Percentiles rank a stretch among this genome's conserved stretches.
These are phyloP conservation scores for Psilopsiagon aymara DNA, from an alignment of 2,113 vertebrate species.

Conservation along the genomic window DNA sequence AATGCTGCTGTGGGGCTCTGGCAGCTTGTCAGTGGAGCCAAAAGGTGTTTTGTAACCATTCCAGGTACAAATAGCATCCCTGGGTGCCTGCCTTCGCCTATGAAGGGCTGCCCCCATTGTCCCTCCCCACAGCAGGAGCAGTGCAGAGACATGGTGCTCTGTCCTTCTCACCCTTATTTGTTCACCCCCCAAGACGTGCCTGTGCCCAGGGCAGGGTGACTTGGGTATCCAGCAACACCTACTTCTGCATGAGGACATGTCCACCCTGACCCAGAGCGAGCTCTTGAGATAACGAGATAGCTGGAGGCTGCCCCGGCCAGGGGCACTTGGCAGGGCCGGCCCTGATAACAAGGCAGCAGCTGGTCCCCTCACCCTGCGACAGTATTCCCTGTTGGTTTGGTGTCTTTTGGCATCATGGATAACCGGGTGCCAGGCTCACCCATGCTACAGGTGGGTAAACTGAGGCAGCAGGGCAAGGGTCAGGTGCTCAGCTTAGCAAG, in stretches of 20 bases:
- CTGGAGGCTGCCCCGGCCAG: neutral
- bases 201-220: neutral
- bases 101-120: accelerated
- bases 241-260: neutral
- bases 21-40: neutral
- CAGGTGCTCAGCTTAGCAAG: neutral
- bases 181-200: neutral
- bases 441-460: slow-evolving; percentile 10
- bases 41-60: neutral
- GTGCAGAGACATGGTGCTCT: accelerated
- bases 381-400: neutral
- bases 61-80: neutral
- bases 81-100: neutral
- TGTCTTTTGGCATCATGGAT: neutral
- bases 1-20: neutral
- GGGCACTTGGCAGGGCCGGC: neutral
- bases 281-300: slow-evolving; percentile 35
- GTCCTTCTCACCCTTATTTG: neutral
- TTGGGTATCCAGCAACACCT: slow-evolving; percentile 41
- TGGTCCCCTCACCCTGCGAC: neutral
- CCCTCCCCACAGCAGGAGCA: neutral
- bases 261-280: neutral
- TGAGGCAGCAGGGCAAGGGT: slow-evolving; percentile 23
- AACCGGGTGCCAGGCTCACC: neutral
- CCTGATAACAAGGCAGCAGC: neutral